Evolutionary conservation across 2,888 invertebrate species (phyloP).

Genomic region (Doris montereyensis): DNA sequence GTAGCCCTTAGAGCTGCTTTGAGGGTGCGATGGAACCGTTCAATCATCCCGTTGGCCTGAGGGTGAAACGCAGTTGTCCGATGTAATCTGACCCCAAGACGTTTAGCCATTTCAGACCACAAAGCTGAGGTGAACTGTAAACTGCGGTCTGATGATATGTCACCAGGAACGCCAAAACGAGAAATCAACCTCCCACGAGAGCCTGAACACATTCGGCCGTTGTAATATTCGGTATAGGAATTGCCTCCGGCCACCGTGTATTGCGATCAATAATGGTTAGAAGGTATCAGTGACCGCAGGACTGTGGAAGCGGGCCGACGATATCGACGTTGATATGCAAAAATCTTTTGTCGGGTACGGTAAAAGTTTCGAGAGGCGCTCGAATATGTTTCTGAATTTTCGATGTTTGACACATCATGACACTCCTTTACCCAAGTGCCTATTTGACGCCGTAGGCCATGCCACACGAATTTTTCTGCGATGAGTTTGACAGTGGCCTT

Average conservation of each 20-base stretch:
- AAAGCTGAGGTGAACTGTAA: conserved; percentile 6
- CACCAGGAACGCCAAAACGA: neutral
- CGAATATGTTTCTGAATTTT: conserved; percentile 7
- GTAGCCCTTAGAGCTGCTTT: conserved; percentile 9
- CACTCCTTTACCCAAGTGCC: conserved; percentile 11
- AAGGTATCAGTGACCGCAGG: neutral
- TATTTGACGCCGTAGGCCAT: neutral
- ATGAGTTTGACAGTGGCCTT: conserved; percentile 26
- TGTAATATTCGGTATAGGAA: neutral
- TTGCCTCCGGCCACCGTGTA: conserved; percentile 3
- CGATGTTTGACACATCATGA: conserved; percentile 10
- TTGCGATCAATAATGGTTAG: conserved; percentile 13
- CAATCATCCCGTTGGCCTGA: conserved; percentile 10
- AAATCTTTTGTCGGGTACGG: conserved; percentile 2
- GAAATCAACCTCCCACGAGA: neutral
- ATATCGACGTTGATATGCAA: conserved; percentile 1
- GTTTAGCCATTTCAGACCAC: neutral
- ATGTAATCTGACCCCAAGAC: neutral
- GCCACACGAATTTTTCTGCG: conserved; percentile 17
- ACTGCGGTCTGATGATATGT: conserved; percentile 14
- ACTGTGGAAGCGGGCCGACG: neutral
- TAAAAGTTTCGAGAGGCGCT: neutral
- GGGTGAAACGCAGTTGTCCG: conserved; percentile 1
- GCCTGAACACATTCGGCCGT: conserved; percentile 5
- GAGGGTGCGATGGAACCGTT: conserved; percentile 8